Evolutionary conservation across 1,140 invertebrate species (phyloP).

Genomic region (Lepidurus apus): DNA sequence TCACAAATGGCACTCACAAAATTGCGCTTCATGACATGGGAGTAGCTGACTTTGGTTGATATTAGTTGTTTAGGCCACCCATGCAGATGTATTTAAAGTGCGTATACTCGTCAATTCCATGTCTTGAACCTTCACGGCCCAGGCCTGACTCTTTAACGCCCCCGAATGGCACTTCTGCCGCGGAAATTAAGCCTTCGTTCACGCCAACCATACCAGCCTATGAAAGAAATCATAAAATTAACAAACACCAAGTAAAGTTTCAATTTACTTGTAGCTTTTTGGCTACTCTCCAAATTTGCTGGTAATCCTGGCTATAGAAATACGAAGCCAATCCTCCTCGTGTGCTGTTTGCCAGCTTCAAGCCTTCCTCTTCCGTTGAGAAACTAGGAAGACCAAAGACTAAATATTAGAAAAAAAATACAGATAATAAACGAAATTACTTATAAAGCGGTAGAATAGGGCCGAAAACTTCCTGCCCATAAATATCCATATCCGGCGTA

Average conservation of each 20-base stretch:
- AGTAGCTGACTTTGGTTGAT: background rate
- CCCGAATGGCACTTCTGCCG: constrained; percentile 75
- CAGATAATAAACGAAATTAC: constrained; percentile 41
- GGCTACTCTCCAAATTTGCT: constrained; percentile 88
- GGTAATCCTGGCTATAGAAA: constrained; percentile 82
- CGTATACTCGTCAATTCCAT: constrained; percentile 68
- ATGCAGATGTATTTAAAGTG: constrained; percentile 33
- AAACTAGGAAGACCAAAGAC: constrained; percentile 55
- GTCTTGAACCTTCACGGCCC: constrained; percentile 86
- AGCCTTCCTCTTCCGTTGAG: constrained; percentile 78
- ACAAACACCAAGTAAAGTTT: too few species aligned
- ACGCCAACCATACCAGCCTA: constrained; percentile 59
- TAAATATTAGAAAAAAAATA: constrained; percentile 55
- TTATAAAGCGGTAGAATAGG: constrained; percentile 82
- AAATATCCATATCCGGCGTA: constrained; percentile 71
- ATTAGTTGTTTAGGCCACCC: constrained; percentile 26
- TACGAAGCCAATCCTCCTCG: constrained; percentile 77
- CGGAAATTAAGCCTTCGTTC: constrained; percentile 91
- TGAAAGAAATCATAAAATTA: background rate
- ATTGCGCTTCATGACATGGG: background rate
- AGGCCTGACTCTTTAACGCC: constrained; percentile 96
- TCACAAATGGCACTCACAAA: background rate
- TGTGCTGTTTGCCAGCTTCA: constrained; percentile 71
- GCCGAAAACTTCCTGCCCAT: constrained; percentile 91
- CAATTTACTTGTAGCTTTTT: constrained; percentile 76